A percentile compares a stretch with the other conserved stretches of the same genome.
Evolutionary conservation across 2,888 invertebrate species (phyloP).

Genomic region (Baronia brevicornis): DNA sequence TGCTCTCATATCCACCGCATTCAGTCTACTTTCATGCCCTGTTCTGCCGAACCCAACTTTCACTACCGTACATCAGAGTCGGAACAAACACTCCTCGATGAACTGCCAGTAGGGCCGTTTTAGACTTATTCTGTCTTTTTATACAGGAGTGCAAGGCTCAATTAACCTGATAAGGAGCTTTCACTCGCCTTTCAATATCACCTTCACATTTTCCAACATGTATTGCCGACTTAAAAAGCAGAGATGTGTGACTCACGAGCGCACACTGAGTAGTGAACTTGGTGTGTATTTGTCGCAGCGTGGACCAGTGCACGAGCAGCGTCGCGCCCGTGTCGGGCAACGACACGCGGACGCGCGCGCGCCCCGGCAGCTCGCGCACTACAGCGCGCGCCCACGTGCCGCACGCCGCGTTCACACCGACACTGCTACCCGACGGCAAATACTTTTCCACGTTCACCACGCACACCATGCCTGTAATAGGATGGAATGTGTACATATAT

Average conservation of each 20-base stretch:
- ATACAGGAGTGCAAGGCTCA: conserved; percentile 3
- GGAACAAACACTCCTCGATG: no score
- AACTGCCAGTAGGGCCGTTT: no score
- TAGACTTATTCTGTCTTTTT: no score
- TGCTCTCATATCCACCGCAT: no score
- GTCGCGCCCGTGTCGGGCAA: conserved; percentile 79
- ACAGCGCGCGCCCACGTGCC: conserved; percentile 77
- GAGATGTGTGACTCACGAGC: conserved; percentile 47
- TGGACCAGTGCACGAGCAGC: conserved; percentile 61
- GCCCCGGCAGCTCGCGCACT: conserved; percentile 58
- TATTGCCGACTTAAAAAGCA: no score
- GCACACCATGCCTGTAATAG: conserved; percentile 44
- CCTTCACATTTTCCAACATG: neutral
- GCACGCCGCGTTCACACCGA: conserved; percentile 43
- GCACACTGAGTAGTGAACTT: conserved; percentile 62
- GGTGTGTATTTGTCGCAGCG: conserved; percentile 63
- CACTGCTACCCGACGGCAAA: conserved; percentile 21
- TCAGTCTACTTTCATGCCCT: no score
- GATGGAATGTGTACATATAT: no score
- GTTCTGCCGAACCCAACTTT: no score
- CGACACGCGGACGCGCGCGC: conserved; percentile 67
- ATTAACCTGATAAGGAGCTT: neutral
- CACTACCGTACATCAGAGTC: no score
- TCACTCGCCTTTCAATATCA: no score
- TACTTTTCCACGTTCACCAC: conserved; percentile 38